Conservation (phyloP, 2,797 vertebrate genomes). For the Cyclopterus lumpus region DNA sequence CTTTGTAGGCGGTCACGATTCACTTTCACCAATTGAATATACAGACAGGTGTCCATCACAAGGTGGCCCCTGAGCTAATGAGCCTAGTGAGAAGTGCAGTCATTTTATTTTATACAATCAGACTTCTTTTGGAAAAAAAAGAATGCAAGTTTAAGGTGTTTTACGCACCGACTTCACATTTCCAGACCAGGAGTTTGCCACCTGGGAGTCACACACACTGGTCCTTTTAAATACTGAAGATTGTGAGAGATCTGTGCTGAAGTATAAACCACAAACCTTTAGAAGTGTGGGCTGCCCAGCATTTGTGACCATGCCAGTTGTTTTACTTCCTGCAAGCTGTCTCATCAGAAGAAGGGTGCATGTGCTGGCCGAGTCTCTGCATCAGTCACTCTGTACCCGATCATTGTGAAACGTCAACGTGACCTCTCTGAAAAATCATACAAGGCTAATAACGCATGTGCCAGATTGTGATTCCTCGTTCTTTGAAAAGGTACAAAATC, state of each 20-base stretch:
- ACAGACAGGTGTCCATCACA: too few species aligned
- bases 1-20: too few species aligned
- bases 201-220: neutral
- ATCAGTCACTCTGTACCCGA: conserved; percentile 14
- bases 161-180: too few species aligned
- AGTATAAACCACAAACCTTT: neutral
- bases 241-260: neutral
- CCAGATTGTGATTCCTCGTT: conserved; percentile 6
- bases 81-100: too few species aligned
- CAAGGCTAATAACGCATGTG: neutral
- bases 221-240: neutral
- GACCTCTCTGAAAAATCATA: conserved; percentile 6
- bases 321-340: conserved; percentile 7
- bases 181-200: too few species aligned
- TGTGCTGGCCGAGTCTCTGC: conserved; percentile 2
- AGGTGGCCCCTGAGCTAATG: too few species aligned
- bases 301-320: neutral
- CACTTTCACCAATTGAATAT: too few species aligned
- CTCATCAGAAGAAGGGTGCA: conserved; percentile 1
- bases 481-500: conserved; percentile 17
- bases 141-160: too few species aligned
- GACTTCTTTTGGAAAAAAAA: neutral
- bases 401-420: conserved; percentile 21
- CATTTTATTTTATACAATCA: neutral
- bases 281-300: neutral